Conservation (phyloP, 1,140 invertebrate genomes). For the Helicoverpa armigera region DNA sequence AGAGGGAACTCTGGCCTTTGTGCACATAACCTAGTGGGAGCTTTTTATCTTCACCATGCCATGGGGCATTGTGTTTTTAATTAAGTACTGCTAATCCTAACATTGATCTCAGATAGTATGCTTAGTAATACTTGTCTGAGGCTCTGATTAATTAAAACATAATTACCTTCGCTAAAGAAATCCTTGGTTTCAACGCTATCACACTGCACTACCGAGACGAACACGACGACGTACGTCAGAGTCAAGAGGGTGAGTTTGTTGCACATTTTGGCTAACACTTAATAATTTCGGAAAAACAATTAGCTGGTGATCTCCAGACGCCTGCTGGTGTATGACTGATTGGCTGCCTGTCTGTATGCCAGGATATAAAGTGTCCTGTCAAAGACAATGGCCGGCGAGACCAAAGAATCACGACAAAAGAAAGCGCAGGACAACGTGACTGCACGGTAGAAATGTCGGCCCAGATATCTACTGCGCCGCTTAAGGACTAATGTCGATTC, state of each 20-base stretch:
- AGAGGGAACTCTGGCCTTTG: too few relatives aligned
- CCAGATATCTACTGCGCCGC: conserved; percentile 66
- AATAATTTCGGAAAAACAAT: conserved; percentile 51
- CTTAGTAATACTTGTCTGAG: background rate
- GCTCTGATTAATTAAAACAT: background rate
- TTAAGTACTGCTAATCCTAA: background rate
- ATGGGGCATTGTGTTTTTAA: too few relatives aligned
- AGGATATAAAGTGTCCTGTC: conserved; percentile 84
- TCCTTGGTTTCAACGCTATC: conserved; percentile 65
- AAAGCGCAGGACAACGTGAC: conserved; percentile 83
- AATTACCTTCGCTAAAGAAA: conserved; percentile 72
- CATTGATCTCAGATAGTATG: background rate
- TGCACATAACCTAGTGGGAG: too few relatives aligned
- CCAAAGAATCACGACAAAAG: conserved; percentile 78
- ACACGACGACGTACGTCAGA: conserved; percentile 74
- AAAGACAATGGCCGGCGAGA: conserved; percentile 79
- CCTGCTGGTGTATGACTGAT: conserved; percentile 77
- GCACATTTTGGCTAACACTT: conserved; percentile 69
- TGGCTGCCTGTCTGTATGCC: conserved; percentile 67
- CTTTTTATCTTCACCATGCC: too few relatives aligned
- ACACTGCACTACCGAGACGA: conserved; percentile 73
- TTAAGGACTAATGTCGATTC: conserved; percentile 80
- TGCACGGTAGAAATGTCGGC: conserved; percentile 78
- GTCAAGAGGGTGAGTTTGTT: conserved; percentile 74
- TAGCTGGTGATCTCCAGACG: conserved; percentile 66